Percentiles rank a stretch among this genome's conserved stretches.
Conservation (phyloP, 2,113 vertebrate species). For the Micronycteris hirsuta region DNA sequence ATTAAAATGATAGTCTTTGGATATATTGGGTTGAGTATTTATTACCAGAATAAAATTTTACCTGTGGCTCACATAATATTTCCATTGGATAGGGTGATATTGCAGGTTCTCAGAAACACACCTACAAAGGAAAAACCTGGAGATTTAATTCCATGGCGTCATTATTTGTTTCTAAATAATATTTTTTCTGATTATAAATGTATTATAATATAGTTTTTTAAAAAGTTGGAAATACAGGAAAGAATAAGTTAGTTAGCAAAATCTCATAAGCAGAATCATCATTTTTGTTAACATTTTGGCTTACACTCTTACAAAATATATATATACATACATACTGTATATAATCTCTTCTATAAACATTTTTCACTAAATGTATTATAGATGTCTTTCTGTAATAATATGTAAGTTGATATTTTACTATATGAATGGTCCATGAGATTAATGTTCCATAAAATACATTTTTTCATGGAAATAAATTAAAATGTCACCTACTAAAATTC, state of each 20-base stretch:
- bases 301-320: background rate
- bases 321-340: background rate
- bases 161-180: background rate
- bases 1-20: background rate
- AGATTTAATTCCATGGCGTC: background rate
- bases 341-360: background rate
- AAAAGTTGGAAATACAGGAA: background rate
- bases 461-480: background rate
- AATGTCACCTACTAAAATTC: constrained; percentile 9
- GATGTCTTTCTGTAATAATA: background rate
- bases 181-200: background rate
- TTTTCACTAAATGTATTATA: background rate
- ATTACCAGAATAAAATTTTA: background rate
- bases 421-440: background rate
- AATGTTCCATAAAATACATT: background rate
- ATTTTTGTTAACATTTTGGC: background rate
- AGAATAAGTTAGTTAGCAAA: background rate
- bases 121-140: background rate
- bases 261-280: background rate
- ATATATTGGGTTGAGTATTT: background rate
- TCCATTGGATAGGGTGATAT: background rate
- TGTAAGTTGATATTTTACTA: background rate
- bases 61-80: background rate
- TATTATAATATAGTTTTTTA: background rate
- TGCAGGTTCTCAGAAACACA: background rate